phyloP scores from a whole-genome alignment of 23 tunicate species.

The Ciona savignyi region DNA sequence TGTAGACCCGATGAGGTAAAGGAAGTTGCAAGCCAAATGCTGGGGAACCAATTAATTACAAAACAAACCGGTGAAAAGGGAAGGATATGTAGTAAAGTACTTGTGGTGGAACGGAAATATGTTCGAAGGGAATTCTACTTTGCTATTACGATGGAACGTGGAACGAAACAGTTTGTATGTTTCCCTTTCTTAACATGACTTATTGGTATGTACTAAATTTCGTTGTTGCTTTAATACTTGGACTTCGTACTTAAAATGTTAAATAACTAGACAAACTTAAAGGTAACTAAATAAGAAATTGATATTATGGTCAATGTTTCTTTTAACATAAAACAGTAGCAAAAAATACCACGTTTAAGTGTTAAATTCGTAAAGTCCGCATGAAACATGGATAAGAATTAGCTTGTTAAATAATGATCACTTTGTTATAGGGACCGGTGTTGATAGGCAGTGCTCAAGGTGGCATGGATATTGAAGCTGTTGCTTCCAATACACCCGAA shows the following conservation, averaged over 20 bases:
- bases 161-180: constrained; percentile 72
- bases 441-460: constrained; percentile 94
- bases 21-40: constrained; percentile 76
- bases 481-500: constrained; percentile 90
- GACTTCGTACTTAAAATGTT: neutral
- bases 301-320: too few species aligned
- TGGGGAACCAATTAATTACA: constrained; percentile 81
- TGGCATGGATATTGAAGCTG: constrained; percentile 99
- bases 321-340: too few species aligned
- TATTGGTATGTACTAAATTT: neutral
- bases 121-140: constrained; percentile 95
- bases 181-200: too few species aligned
- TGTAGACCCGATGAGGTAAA: constrained; percentile 77
- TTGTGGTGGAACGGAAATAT: constrained; percentile 92
- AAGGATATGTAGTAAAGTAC: constrained; percentile 81
- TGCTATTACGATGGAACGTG: constrained; percentile 99
- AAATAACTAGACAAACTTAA: too few species aligned
- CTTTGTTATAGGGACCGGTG: constrained; percentile 90
- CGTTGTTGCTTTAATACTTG: neutral
- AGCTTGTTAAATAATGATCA: too few species aligned
- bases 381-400: too few species aligned
- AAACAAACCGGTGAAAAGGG: constrained; percentile 99
- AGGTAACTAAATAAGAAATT: too few species aligned
- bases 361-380: too few species aligned
- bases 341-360: too few species aligned